A percentile compares a stretch with the other conserved stretches of the same genome.
Conservation (phyloP, 2,113 vertebrate genomes). For the Zosterops borbonicus region DNA sequence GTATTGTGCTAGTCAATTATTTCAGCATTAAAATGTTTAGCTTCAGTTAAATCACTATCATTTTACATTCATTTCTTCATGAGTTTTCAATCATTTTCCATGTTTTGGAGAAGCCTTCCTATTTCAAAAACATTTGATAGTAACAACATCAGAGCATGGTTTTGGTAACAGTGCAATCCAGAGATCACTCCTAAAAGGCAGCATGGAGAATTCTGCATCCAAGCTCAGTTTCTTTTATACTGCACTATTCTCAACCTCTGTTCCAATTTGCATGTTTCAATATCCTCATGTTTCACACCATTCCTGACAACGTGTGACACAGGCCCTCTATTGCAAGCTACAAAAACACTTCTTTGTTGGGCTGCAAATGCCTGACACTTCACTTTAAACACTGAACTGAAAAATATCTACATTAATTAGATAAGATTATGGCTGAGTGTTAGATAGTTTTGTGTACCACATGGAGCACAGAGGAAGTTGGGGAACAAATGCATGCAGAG, state of each 20-base stretch:
- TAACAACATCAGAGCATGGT: neutral
- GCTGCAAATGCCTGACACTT: neutral
- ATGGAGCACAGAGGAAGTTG: neutral
- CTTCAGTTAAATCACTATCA: neutral
- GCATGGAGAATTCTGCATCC: neutral
- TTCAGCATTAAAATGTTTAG: neutral
- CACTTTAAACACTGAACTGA: neutral
- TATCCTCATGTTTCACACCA: neutral
- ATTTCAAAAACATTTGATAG: neutral
- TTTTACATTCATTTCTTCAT: neutral
- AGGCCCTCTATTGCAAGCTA: neutral
- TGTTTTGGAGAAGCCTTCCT: neutral
- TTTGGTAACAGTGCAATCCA: neutral
- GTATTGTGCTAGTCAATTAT: neutral
- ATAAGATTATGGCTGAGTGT: accelerated
- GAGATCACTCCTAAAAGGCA: neutral
- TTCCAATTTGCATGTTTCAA: neutral
- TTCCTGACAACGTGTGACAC: neutral
- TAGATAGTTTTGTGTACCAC: neutral
- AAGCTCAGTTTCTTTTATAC: neutral
- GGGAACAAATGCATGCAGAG: neutral
- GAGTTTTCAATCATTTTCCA: neutral
- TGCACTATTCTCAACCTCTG: neutral
- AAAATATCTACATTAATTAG: neutral
- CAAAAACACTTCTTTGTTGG: neutral